These are phyloP conservation scores for Cosmopolites sordidus DNA, from an alignment of 2,888 invertebrate genomes.

Conservation along the genomic window DNA sequence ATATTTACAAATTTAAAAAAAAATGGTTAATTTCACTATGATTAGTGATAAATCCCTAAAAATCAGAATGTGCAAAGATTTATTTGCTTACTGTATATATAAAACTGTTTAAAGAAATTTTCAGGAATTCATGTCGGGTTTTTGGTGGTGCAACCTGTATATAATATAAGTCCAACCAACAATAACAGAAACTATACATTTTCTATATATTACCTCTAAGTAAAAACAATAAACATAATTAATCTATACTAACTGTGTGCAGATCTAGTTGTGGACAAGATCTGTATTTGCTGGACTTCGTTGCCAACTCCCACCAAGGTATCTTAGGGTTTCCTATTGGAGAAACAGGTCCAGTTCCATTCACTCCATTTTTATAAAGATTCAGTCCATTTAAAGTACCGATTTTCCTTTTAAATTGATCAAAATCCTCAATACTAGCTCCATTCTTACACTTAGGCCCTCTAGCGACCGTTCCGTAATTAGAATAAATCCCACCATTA, in stretches of 20 bases:
- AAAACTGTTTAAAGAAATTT: no score
- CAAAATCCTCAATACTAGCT: constrained; percentile 18
- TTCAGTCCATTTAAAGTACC: constrained; percentile 8
- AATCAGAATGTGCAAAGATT: no score
- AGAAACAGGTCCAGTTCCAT: constrained; percentile 18
- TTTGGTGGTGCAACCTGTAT: no score
- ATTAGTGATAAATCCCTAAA: no score
- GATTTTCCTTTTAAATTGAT: constrained; percentile 14
- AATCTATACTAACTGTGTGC: constrained; percentile 29
- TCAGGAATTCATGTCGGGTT: no score
- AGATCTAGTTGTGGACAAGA: constrained; percentile 74
- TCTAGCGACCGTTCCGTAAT: constrained; percentile 8
- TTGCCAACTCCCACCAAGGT: constrained; percentile 87
- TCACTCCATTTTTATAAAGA: constrained; percentile 1
- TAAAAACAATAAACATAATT: no score
- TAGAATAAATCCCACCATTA: neutral
- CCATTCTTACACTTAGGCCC: constrained; percentile 3
- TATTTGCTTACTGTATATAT: no score
- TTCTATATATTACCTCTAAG: no score
- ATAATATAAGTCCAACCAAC: no score
- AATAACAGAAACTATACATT: no score
- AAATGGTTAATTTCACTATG: no score
- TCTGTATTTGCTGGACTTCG: constrained; percentile 69
- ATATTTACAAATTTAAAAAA: no score
- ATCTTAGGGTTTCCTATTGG: constrained; percentile 58